Evolutionary conservation across 1,140 invertebrate genomes (phyloP), one percentile per base, ranked within the genome.

Genomic region (Melanaphis sacchari): DNA sequence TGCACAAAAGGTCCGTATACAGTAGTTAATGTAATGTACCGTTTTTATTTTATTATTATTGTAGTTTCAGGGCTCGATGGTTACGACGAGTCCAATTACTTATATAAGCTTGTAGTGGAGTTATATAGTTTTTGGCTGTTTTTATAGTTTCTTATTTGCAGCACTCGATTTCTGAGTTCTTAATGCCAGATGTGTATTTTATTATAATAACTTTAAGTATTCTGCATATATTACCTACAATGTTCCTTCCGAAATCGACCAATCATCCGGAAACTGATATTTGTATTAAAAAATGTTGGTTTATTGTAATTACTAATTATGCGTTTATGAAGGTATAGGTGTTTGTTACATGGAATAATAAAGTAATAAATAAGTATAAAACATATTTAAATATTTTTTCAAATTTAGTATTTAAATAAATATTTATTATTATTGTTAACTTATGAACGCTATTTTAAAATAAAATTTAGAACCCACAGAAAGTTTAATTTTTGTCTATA

Each of bases 131-230:
- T 76, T 76, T 36, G 31, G 59, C 59, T 76, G 59, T 76, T 76
- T 76, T 76, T n/a, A 76, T 76, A 76, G 59, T 76, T 76, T 76
- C 59, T 76, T 76, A 76, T 76, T 76, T 76, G 59, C n/a, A 76
- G 59, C 15, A 36, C 59, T n/a, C n/a, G 59, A 76, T 76, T 76
- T 59, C n/a, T 18, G 15, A 76, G 59, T n/a, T n/a, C 15, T 76
- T 76, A 66, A 66, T 66, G 18, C 59, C 15, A 76, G 31, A 31
- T 15, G 3, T 76, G 59, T 76, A 18, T 76, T n/a, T 76, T 76
- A 76, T 76, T 76, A 76, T n/a, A 76, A 76, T n/a, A n/a, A 76
- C 59, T n/a, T 36, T 76, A 76, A 76, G 59, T 76, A 1, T 36
- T n/a, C 54, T 5, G 18, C 46, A 49, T 49, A 49, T 18, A 76